Evolutionary conservation across 1,140 invertebrate species (phyloP).

Genomic region (Diachasmimorpha longicaudata): DNA sequence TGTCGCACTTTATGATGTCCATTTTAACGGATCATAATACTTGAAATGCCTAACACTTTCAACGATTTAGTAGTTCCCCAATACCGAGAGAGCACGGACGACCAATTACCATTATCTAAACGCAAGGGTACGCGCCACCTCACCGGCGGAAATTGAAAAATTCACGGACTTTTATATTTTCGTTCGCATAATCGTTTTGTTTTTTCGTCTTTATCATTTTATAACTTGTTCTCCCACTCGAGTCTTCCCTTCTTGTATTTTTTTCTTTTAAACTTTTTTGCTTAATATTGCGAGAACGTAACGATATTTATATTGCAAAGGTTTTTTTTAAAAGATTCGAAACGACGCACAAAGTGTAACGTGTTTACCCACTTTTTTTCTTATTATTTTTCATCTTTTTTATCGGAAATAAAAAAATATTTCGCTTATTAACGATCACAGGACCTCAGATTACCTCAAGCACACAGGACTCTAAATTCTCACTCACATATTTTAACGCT

Average conservation of each 20-base stretch:
- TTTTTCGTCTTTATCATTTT: constrained; percentile 19
- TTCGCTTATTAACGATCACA: constrained; percentile 65
- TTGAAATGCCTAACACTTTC: too few relatives aligned
- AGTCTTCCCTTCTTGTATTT: constrained; percentile 42
- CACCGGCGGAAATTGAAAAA: neutral
- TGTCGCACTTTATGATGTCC: neutral
- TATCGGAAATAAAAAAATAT: constrained; percentile 64
- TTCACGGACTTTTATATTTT: neutral
- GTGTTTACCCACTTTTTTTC: constrained; percentile 23
- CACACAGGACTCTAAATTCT: constrained; percentile 51
- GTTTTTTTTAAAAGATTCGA: constrained; percentile 43
- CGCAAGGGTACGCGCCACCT: too few relatives aligned
- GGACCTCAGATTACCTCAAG: constrained; percentile 64
- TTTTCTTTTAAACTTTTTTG: constrained; percentile 36
- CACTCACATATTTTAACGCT: constrained; percentile 23
- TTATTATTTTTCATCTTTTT: constrained; percentile 12
- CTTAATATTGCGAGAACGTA: constrained; percentile 65
- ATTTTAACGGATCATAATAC: too few relatives aligned
- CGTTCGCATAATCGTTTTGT: neutral
- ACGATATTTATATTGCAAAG: constrained; percentile 62
- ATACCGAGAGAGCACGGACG: constrained; percentile 46
- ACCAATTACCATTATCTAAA: constrained; percentile 33
- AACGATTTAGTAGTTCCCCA: constrained; percentile 35
- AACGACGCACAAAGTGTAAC: constrained; percentile 53
- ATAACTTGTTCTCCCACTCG: constrained; percentile 38